Evolutionary conservation across 2,113 vertebrate genomes (phyloP).

Genomic region (Phrynocephalus versicolor): DNA sequence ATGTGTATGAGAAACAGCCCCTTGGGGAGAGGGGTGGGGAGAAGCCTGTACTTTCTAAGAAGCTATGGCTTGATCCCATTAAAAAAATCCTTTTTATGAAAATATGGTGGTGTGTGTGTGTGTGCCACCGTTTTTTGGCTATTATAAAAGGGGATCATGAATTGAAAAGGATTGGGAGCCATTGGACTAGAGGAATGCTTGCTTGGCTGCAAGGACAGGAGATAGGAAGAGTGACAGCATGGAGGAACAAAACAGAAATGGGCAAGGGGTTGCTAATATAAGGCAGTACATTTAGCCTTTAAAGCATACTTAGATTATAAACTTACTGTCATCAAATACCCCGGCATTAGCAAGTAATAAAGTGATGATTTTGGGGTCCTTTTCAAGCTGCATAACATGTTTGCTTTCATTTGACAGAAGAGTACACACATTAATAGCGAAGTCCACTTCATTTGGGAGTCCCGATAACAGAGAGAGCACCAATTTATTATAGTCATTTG

Average conservation of each 20-base stretch:
- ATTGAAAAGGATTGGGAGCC: background rate
- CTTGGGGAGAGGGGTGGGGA: no score
- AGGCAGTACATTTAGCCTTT: constrained; percentile 5
- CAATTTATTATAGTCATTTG: constrained; percentile 99
- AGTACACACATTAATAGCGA: constrained; percentile 98
- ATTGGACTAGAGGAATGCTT: background rate
- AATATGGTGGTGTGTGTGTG: no score
- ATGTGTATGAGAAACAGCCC: no score
- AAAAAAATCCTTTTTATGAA: no score
- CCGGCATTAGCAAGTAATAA: constrained; percentile 96
- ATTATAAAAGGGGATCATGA: no score
- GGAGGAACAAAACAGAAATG: background rate
- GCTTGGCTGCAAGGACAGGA: background rate
- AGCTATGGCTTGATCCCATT: no score
- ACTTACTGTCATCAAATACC: constrained; percentile 98
- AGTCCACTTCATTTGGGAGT: constrained; percentile 99
- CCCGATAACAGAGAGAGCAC: constrained; percentile 98
- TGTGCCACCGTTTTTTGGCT: no score
- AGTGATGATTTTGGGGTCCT: constrained; percentile 98
- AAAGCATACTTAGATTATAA: constrained; percentile 28
- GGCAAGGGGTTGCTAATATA: background rate
- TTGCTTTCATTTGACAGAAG: constrained; percentile 99
- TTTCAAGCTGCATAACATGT: constrained; percentile 98
- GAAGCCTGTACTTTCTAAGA: no score
- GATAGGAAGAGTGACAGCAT: background rate